Conservation (phyloP, 2,888 invertebrate species). For the Pachymerium ferrugineum region DNA sequence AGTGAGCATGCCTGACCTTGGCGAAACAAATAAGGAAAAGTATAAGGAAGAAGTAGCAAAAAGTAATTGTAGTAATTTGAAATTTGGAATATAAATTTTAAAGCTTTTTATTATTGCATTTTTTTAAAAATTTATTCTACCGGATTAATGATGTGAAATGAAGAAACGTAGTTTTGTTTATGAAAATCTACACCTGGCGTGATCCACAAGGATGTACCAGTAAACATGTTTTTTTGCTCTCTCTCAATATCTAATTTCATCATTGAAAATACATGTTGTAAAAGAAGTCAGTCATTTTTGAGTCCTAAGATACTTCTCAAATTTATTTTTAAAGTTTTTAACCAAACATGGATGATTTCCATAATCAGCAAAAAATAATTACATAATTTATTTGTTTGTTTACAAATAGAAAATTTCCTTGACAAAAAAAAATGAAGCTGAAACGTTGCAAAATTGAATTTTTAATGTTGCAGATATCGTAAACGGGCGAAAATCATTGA, state of each 20-base stretch:
- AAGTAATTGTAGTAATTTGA: background rate
- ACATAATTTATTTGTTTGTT: slow-evolving; percentile 20
- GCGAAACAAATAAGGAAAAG: background rate
- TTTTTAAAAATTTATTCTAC: too few relatives aligned
- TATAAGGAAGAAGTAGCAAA: slow-evolving; percentile 8
- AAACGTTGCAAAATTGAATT: too few relatives aligned
- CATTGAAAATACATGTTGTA: background rate
- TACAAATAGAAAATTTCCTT: too few relatives aligned
- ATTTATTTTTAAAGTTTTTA: too few relatives aligned
- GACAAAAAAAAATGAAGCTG: too few relatives aligned
- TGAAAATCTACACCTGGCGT: slow-evolving; percentile 24
- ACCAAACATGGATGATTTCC: too few relatives aligned
- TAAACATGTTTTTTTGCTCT: slow-evolving; percentile 20
- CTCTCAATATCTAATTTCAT: slow-evolving; percentile 2
- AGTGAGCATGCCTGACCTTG: background rate
- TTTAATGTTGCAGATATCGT: too few relatives aligned
- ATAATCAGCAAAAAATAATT: too few relatives aligned
- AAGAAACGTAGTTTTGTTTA: slow-evolving; percentile 17
- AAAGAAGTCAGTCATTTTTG: slow-evolving; percentile 1
- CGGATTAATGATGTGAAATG: background rate
- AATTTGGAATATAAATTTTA: background rate
- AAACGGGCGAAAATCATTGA: too few relatives aligned
- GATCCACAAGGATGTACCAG: slow-evolving; percentile 25
- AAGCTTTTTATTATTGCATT: background rate
- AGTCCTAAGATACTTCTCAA: too few relatives aligned